Conservation (phyloP, 2,797 vertebrate species). For the Poeciliopsis infans region DNA sequence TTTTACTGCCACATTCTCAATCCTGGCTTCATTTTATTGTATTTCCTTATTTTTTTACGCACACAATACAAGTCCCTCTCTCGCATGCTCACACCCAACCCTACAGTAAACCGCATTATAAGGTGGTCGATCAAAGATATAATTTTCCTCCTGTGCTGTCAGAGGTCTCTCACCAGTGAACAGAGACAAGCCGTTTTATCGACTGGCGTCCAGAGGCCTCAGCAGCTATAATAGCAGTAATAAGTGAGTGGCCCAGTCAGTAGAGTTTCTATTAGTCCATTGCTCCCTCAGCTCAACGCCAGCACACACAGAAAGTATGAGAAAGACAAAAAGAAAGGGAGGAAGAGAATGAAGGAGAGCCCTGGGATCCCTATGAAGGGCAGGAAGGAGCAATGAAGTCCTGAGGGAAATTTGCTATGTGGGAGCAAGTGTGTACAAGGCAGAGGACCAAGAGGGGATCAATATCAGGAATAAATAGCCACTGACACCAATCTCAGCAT, state of each 20-base stretch:
- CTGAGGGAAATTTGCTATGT: constrained; percentile 41
- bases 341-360: constrained; percentile 21
- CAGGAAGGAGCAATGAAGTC: constrained; percentile 55
- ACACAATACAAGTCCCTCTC: constrained; percentile 1
- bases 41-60: neutral
- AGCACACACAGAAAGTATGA: constrained; percentile 45
- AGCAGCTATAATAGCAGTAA: constrained; percentile 76
- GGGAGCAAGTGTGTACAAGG: constrained; percentile 19
- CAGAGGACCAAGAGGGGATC: constrained; percentile 60
- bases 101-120: constrained; percentile 47
- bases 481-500: constrained; percentile 40
- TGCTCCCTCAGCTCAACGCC: constrained; percentile 63
- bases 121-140: constrained; percentile 77
- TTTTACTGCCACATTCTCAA: constrained; percentile 32
- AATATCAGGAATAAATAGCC: constrained; percentile 68
- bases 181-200: constrained; percentile 73
- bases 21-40: constrained; percentile 27
- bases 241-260: constrained; percentile 77
- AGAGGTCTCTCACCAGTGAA: constrained; percentile 68
- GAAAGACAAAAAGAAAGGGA: constrained; percentile 11
- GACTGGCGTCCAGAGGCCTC: constrained; percentile 68
- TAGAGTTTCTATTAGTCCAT: constrained; percentile 78
- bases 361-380: constrained; percentile 57
- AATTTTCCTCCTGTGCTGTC: constrained; percentile 77
- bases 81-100: constrained; percentile 2